Evolutionary conservation across 1,140 invertebrate species (phyloP).

Genomic region (Diachasma alloeum): DNA sequence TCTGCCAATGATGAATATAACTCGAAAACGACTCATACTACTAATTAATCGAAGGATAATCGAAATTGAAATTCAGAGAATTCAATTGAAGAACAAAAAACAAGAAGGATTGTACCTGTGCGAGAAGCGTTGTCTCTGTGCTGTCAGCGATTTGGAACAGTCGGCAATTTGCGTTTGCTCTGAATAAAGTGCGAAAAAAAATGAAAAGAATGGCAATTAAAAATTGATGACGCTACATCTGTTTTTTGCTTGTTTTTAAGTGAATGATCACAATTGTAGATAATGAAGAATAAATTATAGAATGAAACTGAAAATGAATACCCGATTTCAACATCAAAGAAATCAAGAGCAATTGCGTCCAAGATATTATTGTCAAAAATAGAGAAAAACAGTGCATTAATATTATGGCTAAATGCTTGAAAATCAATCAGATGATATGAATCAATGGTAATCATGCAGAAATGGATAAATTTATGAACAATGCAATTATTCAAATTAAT

Average conservation of each 20-base stretch:
- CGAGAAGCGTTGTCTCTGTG: conserved; percentile 65
- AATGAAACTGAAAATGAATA: not conserved
- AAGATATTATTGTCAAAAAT: not conserved
- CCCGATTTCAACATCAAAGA: not conserved
- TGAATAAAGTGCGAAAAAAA: conserved; percentile 57
- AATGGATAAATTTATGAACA: not conserved
- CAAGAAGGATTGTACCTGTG: conserved; percentile 56
- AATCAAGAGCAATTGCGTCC: not conserved
- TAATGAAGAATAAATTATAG: not conserved
- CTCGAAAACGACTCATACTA: not conserved
- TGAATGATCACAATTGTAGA: not conserved
- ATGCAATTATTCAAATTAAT: not conserved
- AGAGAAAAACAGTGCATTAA: not conserved
- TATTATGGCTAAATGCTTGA: not conserved
- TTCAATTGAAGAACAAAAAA: not conserved
- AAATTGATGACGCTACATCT: not conserved
- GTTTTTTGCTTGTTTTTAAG: not conserved
- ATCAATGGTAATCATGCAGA: not conserved
- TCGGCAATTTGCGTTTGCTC: conserved; percentile 64
- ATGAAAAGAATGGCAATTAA: conserved; percentile 30
- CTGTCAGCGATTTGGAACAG: conserved; percentile 65
- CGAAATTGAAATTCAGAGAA: not conserved
- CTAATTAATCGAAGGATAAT: conserved; percentile 17
- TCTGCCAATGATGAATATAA: not conserved
- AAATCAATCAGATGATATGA: not conserved